phyloP scores from a whole-genome alignment of 2,888 invertebrate species.

The Poecilus cupreus region DNA sequence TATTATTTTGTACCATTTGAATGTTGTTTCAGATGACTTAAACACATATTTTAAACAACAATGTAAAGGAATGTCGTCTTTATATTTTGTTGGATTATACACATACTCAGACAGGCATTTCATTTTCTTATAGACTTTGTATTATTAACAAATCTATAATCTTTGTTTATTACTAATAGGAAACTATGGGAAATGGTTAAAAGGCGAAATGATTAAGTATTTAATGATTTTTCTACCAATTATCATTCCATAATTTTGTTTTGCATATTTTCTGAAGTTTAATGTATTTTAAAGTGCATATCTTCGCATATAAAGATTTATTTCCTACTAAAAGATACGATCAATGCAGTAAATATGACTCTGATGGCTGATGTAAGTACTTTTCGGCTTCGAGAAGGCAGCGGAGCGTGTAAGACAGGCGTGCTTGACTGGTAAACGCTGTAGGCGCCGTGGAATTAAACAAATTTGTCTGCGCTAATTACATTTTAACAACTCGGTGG shows the following conservation, averaged over 20 bases:
- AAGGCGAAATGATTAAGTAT: too few relatives aligned
- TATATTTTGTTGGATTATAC: neutral
- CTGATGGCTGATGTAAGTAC: constrained; percentile 21
- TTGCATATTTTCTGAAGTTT: too few relatives aligned
- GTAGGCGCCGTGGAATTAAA: constrained; percentile 1
- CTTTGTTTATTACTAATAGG: too few relatives aligned
- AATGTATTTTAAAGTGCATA: constrained; percentile 6
- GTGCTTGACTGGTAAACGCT: neutral
- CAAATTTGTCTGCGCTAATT: constrained; percentile 33
- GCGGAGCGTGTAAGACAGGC: neutral
- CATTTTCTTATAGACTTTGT: too few relatives aligned
- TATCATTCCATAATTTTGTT: too few relatives aligned
- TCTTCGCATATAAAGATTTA: neutral
- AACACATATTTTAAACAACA: too few relatives aligned
- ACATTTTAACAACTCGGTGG: constrained; percentile 41
- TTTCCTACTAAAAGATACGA: constrained; percentile 14
- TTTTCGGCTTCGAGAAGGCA: constrained; percentile 13
- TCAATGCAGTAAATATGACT: constrained; percentile 7
- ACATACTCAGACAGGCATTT: neutral
- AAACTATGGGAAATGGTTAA: too few relatives aligned
- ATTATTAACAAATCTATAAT: too few relatives aligned
- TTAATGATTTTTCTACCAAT: too few relatives aligned
- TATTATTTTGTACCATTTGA: too few relatives aligned
- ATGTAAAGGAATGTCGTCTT: neutral
- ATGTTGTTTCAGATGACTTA: too few relatives aligned